These are phyloP conservation scores for Pandion haliaetus DNA, from an alignment of 2,113 vertebrate species.

Conservation along the genomic window DNA sequence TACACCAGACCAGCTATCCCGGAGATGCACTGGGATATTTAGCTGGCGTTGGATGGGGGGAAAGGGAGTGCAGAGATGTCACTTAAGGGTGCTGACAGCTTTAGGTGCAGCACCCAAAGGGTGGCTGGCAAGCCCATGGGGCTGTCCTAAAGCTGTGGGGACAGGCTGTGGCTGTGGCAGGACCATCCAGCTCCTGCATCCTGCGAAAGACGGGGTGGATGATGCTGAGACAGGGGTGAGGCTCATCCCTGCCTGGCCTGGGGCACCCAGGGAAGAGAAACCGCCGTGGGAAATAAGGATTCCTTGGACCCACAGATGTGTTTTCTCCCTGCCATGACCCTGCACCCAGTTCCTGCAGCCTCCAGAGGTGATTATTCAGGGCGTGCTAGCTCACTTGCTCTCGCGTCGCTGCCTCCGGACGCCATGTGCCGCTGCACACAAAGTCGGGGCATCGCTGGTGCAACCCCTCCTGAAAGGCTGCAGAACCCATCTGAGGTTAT, in stretches of 20 bases:
- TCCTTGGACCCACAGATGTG: not conserved
- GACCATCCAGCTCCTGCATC: not conserved
- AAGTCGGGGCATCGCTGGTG: not conserved
- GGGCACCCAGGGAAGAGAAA: not conserved
- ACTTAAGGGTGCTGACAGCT: not conserved
- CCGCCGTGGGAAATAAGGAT: fast-evolving
- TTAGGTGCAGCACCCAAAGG: not conserved
- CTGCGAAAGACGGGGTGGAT: not conserved
- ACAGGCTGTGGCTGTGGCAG: not conserved
- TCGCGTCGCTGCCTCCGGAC: not conserved
- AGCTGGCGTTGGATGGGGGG: fast-evolving
- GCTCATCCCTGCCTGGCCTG: not conserved
- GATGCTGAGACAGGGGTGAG: not conserved
- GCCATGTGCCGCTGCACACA: fast-evolving
- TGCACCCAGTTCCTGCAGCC: fast-evolving
- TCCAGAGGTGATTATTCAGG: not conserved
- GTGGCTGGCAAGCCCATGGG: fast-evolving
- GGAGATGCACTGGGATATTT: not conserved
- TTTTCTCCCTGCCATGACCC: not conserved
- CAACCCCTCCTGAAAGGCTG: not conserved
- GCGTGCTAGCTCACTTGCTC: not conserved
- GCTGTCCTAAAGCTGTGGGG: not conserved
- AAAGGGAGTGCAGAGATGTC: not conserved
- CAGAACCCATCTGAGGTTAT: not conserved
- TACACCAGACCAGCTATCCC: fast-evolving